A percentile compares a stretch with the other conserved stretches of the same genome.
phyloP scores from a whole-genome alignment of 2,113 vertebrate species.

The Microcebus lehilahytsara region DNA sequence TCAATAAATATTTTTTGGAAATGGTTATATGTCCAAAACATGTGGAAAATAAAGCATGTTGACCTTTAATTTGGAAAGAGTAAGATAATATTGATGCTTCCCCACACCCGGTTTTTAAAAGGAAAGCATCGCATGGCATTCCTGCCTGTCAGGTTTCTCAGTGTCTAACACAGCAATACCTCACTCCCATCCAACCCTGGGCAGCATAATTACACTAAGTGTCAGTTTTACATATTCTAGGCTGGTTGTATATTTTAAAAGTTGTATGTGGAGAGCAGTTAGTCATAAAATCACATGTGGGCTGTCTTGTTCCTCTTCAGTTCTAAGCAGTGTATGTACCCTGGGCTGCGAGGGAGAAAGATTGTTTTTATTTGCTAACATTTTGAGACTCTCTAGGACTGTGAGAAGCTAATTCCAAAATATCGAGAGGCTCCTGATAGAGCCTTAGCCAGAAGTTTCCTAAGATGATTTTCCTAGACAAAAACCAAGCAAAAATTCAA shows the following conservation, averaged over 20 bases:
- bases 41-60: not conserved
- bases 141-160: not conserved
- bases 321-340: not conserved
- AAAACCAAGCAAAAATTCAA: not conserved
- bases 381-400: conserved; percentile 50
- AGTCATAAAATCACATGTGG: not conserved
- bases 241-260: not conserved
- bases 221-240: fast-evolving
- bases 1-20: conserved; percentile 46
- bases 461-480: not conserved
- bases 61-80: conserved; percentile 19
- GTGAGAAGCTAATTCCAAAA: not conserved
- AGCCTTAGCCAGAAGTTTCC: not conserved
- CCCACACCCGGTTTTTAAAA: not conserved
- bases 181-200: not conserved
- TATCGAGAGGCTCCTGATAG: not conserved
- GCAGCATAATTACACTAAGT: fast-evolving
- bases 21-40: not conserved
- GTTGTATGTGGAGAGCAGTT: not conserved
- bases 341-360: conserved; percentile 48
- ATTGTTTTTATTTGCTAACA: conserved; percentile 67
- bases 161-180: not conserved
- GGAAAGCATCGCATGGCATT: not conserved
- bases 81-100: not conserved
- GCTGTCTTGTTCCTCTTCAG: conserved; percentile 19